phyloP scores from a whole-genome alignment of 2,888 invertebrate species.

The Eueremaeus valkanovi region DNA sequence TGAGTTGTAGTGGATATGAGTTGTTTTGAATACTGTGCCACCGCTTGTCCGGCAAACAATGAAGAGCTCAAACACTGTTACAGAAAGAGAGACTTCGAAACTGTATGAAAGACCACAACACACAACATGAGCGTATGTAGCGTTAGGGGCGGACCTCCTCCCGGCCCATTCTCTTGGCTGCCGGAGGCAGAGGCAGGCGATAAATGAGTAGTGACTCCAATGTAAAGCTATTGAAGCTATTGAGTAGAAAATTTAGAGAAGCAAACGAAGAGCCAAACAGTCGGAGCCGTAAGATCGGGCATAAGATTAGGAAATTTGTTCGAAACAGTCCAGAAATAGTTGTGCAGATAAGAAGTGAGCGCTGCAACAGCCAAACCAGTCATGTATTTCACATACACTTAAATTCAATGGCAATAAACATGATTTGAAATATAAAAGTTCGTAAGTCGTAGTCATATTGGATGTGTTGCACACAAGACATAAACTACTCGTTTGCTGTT shows the following conservation, averaged over 20 bases:
- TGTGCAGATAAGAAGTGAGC: slow-evolving; percentile 1
- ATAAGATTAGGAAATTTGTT: slow-evolving; percentile 16
- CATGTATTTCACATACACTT: slow-evolving; percentile 25
- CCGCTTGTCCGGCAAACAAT: slow-evolving; percentile 28
- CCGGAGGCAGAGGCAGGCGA: slow-evolving; percentile 26
- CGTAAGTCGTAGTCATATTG: slow-evolving; percentile 5
- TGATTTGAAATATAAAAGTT: slow-evolving; percentile 21
- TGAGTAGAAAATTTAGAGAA: slow-evolving; percentile 6
- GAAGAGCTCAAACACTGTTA: slow-evolving; percentile 34
- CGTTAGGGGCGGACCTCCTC: slow-evolving; percentile 33
- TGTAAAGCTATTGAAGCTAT: not conserved
- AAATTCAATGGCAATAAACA: slow-evolving; percentile 23
- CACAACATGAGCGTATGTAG: slow-evolving; percentile 28
- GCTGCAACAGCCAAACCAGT: slow-evolving; percentile 12
- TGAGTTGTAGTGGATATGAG: not conserved
- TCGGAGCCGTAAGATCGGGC: not conserved
- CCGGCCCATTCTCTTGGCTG: slow-evolving; percentile 23
- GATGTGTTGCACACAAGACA: slow-evolving; percentile 11
- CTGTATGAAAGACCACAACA: slow-evolving; percentile 8
- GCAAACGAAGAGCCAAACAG: not conserved
- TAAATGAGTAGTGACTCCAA: slow-evolving; percentile 30
- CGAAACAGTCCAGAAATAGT: slow-evolving; percentile 21
- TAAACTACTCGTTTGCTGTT: not conserved
- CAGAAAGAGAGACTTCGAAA: not conserved
- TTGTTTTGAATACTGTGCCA: not conserved